phyloP scores from a whole-genome alignment of 2,888 invertebrate genomes.

The Lumbricus terrestris region DNA sequence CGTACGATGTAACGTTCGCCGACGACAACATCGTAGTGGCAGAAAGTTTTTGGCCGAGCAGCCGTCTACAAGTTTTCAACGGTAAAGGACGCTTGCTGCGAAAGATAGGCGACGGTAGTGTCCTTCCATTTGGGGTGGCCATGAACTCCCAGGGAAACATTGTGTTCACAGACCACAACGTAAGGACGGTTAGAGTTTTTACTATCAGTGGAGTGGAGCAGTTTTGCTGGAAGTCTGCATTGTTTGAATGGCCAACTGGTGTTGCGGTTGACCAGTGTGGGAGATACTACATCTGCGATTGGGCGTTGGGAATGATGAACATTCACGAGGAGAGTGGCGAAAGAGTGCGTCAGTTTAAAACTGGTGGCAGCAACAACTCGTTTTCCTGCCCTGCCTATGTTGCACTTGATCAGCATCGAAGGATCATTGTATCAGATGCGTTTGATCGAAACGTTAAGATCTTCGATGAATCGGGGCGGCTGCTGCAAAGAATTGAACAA shows the following conservation, averaged over 20 bases:
- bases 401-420: constrained; percentile 27
- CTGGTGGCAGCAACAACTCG: background rate
- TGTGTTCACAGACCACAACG: constrained; percentile 34
- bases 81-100: constrained; percentile 10
- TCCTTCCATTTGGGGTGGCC: constrained; percentile 34
- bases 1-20: constrained; percentile 32
- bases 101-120: constrained; percentile 29
- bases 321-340: constrained; percentile 29
- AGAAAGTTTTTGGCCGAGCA: constrained; percentile 35
- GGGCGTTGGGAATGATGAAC: constrained; percentile 27
- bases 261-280: constrained; percentile 24
- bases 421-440: constrained; percentile 32
- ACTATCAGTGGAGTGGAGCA: constrained; percentile 16
- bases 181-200: constrained; percentile 35
- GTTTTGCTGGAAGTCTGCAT: constrained; percentile 26
- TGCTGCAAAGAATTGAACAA: constrained; percentile 24
- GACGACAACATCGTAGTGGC: constrained; percentile 27
- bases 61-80: constrained; percentile 33
- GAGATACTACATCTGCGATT: constrained; percentile 31
- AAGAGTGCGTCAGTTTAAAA: constrained; percentile 20
- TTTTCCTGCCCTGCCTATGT: constrained; percentile 34
- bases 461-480: constrained; percentile 27
- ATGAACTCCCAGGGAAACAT: constrained; percentile 26
- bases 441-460: constrained; percentile 32
- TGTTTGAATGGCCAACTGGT: constrained; percentile 37